A percentile compares a stretch with the other conserved stretches of the same genome.
Conservation (phyloP, 1,140 invertebrate species). For the Hormaphis cornu region DNA sequence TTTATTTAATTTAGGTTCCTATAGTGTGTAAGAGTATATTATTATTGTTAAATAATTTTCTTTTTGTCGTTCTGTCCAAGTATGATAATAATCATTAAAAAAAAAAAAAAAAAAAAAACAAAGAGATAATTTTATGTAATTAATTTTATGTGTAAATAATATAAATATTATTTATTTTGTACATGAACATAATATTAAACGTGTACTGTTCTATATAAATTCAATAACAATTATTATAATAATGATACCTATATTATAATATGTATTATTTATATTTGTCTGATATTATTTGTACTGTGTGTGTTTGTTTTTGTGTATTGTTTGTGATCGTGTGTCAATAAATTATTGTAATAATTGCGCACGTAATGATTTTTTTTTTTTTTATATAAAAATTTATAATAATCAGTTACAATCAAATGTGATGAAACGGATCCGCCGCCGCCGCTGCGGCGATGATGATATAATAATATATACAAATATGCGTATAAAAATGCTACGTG, state of each 20-base stretch:
- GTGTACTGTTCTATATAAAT: no score
- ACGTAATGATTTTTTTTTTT: slow-evolving; percentile 23
- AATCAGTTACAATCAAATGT: neutral
- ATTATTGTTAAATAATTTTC: slow-evolving; percentile 20
- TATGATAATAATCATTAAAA: slow-evolving; percentile 3
- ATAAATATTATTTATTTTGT: no score
- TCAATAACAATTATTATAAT: no score
- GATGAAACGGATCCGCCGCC: slow-evolving; percentile 4
- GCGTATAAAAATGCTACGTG: neutral
- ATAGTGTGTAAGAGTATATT: slow-evolving; percentile 8
- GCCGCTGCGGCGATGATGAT: neutral
- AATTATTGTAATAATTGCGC: slow-evolving; percentile 8
- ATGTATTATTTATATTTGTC: neutral
- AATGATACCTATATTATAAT: neutral
- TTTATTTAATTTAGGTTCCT: slow-evolving; percentile 27
- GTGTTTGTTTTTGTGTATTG: slow-evolving; percentile 14
- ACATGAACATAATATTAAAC: neutral
- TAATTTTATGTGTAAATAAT: no score
- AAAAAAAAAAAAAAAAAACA: no score
- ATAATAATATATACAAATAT: neutral
- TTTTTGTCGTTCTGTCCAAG: slow-evolving; percentile 26
- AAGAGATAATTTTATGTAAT: no score
- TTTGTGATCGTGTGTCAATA: slow-evolving; percentile 31
- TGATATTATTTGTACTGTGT: slow-evolving; percentile 26
- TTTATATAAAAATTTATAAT: neutral